These are phyloP conservation scores for Epistrophe grossulariae DNA, from an alignment of 2,888 invertebrate species.

Conservation along the genomic window DNA sequence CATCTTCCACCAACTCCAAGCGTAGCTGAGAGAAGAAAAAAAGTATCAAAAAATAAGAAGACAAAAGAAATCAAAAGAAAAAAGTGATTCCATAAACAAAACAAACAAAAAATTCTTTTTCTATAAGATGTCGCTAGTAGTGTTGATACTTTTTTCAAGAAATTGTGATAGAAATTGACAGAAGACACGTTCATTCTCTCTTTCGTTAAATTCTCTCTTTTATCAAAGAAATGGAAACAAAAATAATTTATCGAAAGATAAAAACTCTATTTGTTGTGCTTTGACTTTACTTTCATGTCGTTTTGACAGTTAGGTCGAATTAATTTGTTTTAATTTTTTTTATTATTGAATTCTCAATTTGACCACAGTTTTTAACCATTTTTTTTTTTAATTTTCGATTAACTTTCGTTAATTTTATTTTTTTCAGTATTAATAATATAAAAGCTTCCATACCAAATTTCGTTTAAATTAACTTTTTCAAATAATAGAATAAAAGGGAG, in stretches of 20 bases:
- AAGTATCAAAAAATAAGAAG: slow-evolving; percentile 36
- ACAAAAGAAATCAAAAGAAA: slow-evolving; percentile 39
- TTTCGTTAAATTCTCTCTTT: slow-evolving; percentile 54
- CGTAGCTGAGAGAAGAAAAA: slow-evolving; percentile 67
- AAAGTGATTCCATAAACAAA: slow-evolving; percentile 34
- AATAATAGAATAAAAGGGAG: slow-evolving; percentile 43
- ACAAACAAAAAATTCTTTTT: slow-evolving; percentile 33
- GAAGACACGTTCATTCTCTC: slow-evolving; percentile 57
- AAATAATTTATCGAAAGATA: slow-evolving; percentile 25
- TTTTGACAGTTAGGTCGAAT: slow-evolving; percentile 46
- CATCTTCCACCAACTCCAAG: slow-evolving; percentile 67
- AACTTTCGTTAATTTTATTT: slow-evolving; percentile 39
- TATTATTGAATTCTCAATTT: slow-evolving; percentile 41
- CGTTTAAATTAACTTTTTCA: slow-evolving; percentile 37
- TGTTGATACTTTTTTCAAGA: slow-evolving; percentile 67
- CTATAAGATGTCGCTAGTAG: slow-evolving; percentile 51
- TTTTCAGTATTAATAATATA: slow-evolving; percentile 51
- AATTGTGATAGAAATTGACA: slow-evolving; percentile 71
- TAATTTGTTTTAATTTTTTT: slow-evolving; percentile 27
- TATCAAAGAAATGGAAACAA: slow-evolving; percentile 31
- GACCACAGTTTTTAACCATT: slow-evolving; percentile 22
- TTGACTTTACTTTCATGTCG: slow-evolving; percentile 55
- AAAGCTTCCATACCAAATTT: slow-evolving; percentile 63
- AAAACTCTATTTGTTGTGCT: slow-evolving; percentile 4
- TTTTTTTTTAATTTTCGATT: slow-evolving; percentile 26